Conservation (phyloP, 2,797 vertebrate species). For the Hafferia zeledoni region DNA sequence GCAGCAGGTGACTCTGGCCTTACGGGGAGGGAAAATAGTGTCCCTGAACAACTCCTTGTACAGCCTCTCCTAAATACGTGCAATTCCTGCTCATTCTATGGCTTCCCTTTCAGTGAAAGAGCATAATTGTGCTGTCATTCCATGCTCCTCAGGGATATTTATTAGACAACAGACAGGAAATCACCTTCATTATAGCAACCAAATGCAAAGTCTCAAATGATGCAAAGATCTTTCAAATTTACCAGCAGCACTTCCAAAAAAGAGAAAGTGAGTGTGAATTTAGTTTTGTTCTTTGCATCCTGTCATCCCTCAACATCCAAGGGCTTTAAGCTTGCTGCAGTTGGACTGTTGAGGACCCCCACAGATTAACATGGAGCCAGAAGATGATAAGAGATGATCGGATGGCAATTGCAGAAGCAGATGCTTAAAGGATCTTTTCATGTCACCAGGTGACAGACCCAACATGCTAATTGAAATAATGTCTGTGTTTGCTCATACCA, state of each 20-base stretch:
- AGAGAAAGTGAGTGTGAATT: not conserved
- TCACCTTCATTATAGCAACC: not conserved
- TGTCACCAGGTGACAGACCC: not conserved
- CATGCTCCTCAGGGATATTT: not conserved
- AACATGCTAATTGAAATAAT: not conserved
- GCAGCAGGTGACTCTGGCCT: not conserved
- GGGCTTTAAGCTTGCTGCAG: not conserved
- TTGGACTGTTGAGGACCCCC: not conserved
- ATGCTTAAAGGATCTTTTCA: conserved; percentile 2
- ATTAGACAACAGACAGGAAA: not conserved
- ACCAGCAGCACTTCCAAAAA: not conserved
- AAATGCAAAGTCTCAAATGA: not conserved
- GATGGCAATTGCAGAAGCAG: not conserved
- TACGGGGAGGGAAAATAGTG: rapidly evolving
- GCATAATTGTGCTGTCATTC: not conserved
- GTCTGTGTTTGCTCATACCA: not conserved
- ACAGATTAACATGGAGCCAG: not conserved
- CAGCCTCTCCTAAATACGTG: not conserved
- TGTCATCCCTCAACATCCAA: conserved; percentile 2
- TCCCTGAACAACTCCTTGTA: not conserved
- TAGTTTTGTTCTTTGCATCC: not conserved
- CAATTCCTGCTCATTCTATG: not conserved
- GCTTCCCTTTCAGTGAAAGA: not conserved
- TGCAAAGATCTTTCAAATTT: not conserved
- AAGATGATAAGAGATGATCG: not conserved